Evolutionary conservation across 2,113 vertebrate genomes (phyloP).

Genomic region (Tonatia bakeri): DNA sequence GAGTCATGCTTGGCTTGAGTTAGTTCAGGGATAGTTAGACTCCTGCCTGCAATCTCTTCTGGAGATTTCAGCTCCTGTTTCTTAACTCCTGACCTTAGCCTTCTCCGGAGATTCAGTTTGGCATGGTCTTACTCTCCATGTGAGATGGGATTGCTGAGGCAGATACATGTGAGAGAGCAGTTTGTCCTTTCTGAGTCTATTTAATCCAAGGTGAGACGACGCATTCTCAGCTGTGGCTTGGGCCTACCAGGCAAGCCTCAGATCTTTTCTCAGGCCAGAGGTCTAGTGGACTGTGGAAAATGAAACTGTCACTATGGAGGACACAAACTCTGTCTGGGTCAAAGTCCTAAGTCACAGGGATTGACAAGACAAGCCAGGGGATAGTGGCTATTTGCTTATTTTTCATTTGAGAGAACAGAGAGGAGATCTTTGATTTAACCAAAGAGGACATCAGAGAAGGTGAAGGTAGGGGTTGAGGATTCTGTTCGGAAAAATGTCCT

Average conservation of each 20-base stretch:
- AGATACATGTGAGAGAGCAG: background rate
- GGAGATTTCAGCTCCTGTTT: background rate
- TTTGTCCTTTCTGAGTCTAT: background rate
- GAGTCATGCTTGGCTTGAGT: constrained; percentile 34
- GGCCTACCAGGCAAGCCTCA: background rate
- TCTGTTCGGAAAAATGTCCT: background rate
- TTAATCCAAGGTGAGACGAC: background rate
- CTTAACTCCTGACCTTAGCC: background rate
- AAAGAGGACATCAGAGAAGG: background rate
- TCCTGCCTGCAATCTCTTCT: background rate
- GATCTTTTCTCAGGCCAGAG: constrained; percentile 23
- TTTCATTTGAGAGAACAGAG: constrained; percentile 25
- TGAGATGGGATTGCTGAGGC: background rate
- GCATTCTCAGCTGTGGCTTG: background rate
- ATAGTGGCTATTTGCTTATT: background rate
- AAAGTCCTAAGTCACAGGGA: background rate
- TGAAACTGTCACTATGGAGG: background rate
- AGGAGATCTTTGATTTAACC: background rate
- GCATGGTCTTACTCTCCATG: background rate
- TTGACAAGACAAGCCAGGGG: background rate
- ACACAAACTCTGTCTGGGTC: background rate
- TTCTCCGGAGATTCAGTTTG: background rate
- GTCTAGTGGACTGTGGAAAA: background rate
- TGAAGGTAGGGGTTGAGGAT: background rate
- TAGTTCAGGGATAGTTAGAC: background rate